Evolutionary conservation across 2,888 invertebrate genomes (phyloP).

Genomic region (Campopleginae sp.): DNA sequence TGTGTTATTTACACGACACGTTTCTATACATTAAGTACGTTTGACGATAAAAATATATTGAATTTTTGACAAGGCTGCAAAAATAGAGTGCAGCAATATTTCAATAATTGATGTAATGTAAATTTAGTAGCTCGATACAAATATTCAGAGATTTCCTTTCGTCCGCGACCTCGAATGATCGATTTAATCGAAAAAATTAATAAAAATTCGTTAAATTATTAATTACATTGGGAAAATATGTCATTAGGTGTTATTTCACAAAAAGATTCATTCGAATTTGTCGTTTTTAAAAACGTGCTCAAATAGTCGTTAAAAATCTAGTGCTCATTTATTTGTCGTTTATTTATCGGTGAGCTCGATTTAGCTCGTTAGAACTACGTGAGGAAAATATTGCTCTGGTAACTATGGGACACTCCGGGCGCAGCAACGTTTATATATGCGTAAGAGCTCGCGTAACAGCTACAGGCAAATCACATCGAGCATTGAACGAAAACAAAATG

Average conservation of each 20-base stretch:
- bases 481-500: conserved; percentile 21
- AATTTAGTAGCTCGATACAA: conserved; percentile 78
- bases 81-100: conserved; percentile 37
- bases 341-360: neutral
- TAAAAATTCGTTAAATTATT: no score
- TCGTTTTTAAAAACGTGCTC: conserved; percentile 71
- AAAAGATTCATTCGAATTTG: conserved; percentile 79
- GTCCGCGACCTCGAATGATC: conserved; percentile 75
- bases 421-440: conserved; percentile 57
- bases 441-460: conserved; percentile 69
- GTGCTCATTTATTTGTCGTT: neutral
- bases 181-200: conserved; percentile 40
- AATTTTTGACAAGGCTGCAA: conserved; percentile 61
- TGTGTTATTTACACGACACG: conserved; percentile 82
- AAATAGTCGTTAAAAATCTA: conserved; percentile 25
- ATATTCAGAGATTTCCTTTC: conserved; percentile 71
- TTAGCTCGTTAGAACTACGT: neutral
- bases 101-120: conserved; percentile 34
- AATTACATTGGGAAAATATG: no score
- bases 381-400: conserved; percentile 4
- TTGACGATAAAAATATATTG: conserved; percentile 52
- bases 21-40: conserved; percentile 61
- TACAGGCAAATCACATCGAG: conserved; percentile 67
- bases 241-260: conserved; percentile 78
- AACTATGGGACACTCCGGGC: conserved; percentile 47